Conservation (phyloP, 1,140 invertebrate genomes). For the Colletes gigas region DNA sequence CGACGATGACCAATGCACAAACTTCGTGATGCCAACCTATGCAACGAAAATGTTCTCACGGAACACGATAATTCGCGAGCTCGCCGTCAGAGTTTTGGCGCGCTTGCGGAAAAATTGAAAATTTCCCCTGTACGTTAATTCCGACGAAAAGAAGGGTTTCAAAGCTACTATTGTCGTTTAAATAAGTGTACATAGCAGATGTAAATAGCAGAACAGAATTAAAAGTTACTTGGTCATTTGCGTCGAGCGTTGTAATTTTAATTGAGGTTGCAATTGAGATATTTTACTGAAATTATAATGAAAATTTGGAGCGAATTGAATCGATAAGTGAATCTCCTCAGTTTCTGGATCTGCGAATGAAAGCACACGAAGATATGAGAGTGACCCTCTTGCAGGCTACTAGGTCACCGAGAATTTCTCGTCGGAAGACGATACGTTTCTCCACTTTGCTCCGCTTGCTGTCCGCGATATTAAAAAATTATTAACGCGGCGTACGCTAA, state of each 20-base stretch:
- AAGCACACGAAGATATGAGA: constrained; percentile 14
- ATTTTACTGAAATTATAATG: neutral
- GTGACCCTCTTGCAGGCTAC: constrained; percentile 13
- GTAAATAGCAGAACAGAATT: neutral
- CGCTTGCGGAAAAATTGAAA: neutral
- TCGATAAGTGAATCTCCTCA: neutral
- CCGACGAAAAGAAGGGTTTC: neutral
- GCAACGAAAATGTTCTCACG: neutral
- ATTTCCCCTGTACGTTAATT: too few relatives aligned
- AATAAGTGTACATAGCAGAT: neutral
- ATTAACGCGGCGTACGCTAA: neutral
- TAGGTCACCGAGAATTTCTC: constrained; percentile 10
- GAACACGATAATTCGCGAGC: too few relatives aligned
- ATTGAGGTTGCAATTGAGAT: neutral
- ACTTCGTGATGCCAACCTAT: neutral
- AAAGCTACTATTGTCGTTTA: neutral
- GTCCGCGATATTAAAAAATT: neutral
- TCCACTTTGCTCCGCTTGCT: neutral
- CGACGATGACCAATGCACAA: constrained; percentile 5
- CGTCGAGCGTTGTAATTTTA: too few relatives aligned
- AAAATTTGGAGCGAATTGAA: neutral
- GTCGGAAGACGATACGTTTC: constrained; percentile 4
- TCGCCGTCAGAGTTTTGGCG: neutral
- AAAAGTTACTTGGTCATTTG: neutral
- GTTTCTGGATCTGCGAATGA: constrained; percentile 18